phyloP scores from a whole-genome alignment of 2,113 vertebrate genomes.

The Rhinogobius similis region DNA sequence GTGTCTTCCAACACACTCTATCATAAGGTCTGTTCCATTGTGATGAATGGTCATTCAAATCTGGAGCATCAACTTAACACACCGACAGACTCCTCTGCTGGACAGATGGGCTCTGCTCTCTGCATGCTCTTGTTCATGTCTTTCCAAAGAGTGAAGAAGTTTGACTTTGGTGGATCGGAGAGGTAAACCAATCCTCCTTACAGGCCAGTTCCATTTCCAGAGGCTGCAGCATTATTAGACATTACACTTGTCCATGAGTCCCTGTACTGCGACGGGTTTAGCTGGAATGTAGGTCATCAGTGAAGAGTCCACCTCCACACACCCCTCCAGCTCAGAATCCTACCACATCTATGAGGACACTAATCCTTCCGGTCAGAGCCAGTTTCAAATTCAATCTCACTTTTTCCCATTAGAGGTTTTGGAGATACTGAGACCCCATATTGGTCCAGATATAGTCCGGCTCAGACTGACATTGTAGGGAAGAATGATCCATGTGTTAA shows the following conservation, averaged over 20 bases:
- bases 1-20: no score
- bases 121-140: background rate
- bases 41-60: background rate
- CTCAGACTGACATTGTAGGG: constrained; percentile 72
- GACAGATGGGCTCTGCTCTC: background rate
- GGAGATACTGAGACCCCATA: constrained; percentile 74
- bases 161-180: constrained; percentile 26
- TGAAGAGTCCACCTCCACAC: constrained; percentile 39
- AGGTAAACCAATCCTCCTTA: constrained; percentile 38
- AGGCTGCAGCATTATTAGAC: constrained; percentile 54
- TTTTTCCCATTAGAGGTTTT: constrained; percentile 77
- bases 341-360: constrained; percentile 66
- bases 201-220: constrained; percentile 43
- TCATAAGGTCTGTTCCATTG: background rate
- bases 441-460: constrained; percentile 73
- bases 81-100: background rate
- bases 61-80: background rate
- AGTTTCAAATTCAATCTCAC: constrained; percentile 79
- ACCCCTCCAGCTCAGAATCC: constrained; percentile 62
- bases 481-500: constrained; percentile 59
- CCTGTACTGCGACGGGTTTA: constrained; percentile 56
- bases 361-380: constrained; percentile 76
- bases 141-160: background rate
- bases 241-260: constrained; percentile 46
- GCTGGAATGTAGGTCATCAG: constrained; percentile 75